Evolutionary conservation across 2,888 invertebrate species (phyloP).

Genomic region (Himalopsyche japonica): DNA sequence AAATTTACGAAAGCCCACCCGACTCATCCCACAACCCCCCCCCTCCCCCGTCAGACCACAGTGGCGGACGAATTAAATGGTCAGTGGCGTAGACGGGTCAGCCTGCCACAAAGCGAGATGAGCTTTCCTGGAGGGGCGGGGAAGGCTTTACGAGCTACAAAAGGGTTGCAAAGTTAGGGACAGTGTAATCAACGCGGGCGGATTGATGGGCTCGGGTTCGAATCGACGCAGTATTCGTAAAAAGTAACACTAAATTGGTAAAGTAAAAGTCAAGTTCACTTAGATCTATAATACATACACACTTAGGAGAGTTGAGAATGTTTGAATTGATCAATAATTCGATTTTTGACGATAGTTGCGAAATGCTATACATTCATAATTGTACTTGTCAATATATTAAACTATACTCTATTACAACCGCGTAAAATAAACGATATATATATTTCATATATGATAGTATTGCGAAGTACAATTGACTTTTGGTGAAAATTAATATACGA

Average conservation of each 20-base stretch:
- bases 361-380: too few relatives aligned
- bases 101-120: not conserved
- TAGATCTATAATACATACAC: not conserved
- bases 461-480: too few relatives aligned
- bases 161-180: not conserved
- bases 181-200: not conserved
- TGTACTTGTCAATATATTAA: too few relatives aligned
- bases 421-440: too few relatives aligned
- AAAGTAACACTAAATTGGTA: not conserved
- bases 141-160: not conserved
- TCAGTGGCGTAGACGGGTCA: not conserved
- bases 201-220: not conserved
- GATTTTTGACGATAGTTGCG: too few relatives aligned
- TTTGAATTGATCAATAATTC: too few relatives aligned
- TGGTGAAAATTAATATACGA: too few relatives aligned
- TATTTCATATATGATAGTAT: too few relatives aligned
- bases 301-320: too few relatives aligned
- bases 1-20: slow-evolving; percentile 1
- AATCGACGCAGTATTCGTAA: not conserved
- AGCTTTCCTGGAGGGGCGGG: not conserved
- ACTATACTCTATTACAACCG: too few relatives aligned
- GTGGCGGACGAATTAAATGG: not conserved
- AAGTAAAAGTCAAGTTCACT: not conserved
- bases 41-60: not conserved
- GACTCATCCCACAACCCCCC: too few relatives aligned